Evolutionary conservation across 2,888 invertebrate genomes (phyloP).

Genomic region (Brachyptera putata): DNA sequence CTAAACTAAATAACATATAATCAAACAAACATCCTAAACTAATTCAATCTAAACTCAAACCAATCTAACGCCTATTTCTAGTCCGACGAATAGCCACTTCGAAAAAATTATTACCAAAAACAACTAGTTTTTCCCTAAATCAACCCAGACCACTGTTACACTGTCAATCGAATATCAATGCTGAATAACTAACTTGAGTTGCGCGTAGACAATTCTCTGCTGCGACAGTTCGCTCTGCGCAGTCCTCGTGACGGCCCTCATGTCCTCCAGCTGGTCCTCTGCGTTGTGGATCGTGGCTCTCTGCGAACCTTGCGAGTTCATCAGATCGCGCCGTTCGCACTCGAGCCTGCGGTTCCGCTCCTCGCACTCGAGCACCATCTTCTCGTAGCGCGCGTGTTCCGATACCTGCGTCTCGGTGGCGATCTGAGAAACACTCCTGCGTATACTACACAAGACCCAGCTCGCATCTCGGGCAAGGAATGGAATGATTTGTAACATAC

Average conservation of each 20-base stretch:
- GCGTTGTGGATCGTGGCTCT: conserved; percentile 52
- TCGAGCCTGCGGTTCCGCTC: conserved; percentile 51
- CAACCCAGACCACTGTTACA: no score
- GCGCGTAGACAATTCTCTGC: conserved; percentile 52
- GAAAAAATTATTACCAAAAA: no score
- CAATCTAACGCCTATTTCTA: no score
- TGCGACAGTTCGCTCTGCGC: conserved; percentile 53
- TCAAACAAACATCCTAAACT: no score
- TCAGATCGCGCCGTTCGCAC: conserved; percentile 52
- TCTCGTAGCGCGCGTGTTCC: conserved; percentile 50
- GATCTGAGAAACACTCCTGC: conserved; percentile 38
- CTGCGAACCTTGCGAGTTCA: conserved; percentile 48
- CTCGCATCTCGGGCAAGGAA: no score
- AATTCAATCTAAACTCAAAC: no score
- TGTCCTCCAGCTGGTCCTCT: conserved; percentile 53
- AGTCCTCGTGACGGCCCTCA: conserved; percentile 49
- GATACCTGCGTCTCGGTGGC: conserved; percentile 47
- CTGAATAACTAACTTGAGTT: conserved; percentile 51
- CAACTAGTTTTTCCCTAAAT: no score
- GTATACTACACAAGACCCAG: neutral
- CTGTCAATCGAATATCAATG: no score
- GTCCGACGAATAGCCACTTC: no score
- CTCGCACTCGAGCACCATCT: conserved; percentile 49
- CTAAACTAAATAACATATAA: no score
- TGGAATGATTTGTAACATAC: no score